phyloP scores from a whole-genome alignment of 2,797 vertebrate genomes.

The Tarsius wallacei region DNA sequence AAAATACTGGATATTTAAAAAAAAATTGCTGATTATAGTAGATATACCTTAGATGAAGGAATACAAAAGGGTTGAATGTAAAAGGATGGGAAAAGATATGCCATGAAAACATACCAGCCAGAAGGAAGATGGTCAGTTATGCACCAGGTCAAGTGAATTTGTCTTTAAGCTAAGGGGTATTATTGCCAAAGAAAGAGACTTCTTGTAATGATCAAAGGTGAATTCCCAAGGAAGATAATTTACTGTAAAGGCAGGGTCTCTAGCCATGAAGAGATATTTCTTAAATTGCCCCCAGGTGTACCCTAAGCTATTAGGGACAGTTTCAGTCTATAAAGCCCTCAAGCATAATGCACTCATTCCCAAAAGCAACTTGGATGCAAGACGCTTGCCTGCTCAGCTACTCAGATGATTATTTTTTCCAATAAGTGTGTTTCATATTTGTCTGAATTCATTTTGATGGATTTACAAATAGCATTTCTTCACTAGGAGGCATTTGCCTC shows the following conservation, averaged over 20 bases:
- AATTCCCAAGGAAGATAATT: background rate
- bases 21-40: background rate
- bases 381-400: background rate
- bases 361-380: background rate
- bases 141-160: background rate
- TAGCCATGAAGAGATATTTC: background rate
- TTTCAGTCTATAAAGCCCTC: background rate
- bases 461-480: background rate
- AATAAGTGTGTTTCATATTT: background rate
- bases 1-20: too few species aligned
- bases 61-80: background rate
- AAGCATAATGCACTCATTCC: background rate
- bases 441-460: constrained; percentile 12
- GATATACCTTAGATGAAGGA: background rate
- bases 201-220: background rate
- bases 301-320: background rate
- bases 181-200: background rate
- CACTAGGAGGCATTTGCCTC: background rate
- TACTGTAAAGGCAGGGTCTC: background rate
- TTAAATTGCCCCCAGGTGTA: background rate
- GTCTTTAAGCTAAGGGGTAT: background rate
- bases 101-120: background rate
- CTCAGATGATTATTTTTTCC: background rate
- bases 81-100: background rate
- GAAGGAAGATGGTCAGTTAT: background rate